Base-by-base conservation (phyloP, 2,797 vertebrate genomes). In the Myotis myotis region DNA sequence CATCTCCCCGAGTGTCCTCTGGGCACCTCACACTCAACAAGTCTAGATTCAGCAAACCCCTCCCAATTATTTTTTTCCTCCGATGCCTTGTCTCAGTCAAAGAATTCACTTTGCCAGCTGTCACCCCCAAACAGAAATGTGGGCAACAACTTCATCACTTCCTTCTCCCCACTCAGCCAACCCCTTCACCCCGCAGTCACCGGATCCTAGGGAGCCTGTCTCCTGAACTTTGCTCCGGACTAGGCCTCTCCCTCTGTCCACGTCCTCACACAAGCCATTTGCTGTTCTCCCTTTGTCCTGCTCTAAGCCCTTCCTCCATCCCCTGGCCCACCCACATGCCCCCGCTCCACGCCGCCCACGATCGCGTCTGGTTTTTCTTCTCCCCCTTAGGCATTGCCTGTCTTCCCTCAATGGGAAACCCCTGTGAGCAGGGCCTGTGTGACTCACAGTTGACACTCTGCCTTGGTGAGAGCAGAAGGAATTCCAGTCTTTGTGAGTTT, bases 381-480 rank as follows among this genome's bases (percentile, higher is more conserved):
- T 88, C 30, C 41, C 44, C 25, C 22, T 23, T 76, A 33, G 20
- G 36, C 22, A 12, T 7, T 75, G 75, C 66, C 38, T 74, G 20
- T 82, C 64, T 80, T 41, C 57, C 57, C 44, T 62, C 6, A 16
- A 28, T 33, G 91, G 82, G 71, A 89, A 95, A 51, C 38, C 71
- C 92, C 89, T 36, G 71, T 41, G 60, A 78, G 51, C 53, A 79
- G 57, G 78, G 17, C 51, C 1, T 2, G 44, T 0, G 5, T 82
- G 94, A 89, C 62, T 96, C 96, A 96, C 60, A n/a, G 79, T 57
- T 36, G 47, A 74, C n/a, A 3, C 64, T n/a, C 60, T 20, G 80
- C 33, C 38, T 19, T 9, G 11, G 44, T 51, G 19, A 44, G 68
- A 94, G 71, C 68, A 49, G 51, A 53, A 87, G 89, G 44, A 95